Evolutionary conservation across 2,797 vertebrate genomes (phyloP).

Genomic region (Acanthis flammea): DNA sequence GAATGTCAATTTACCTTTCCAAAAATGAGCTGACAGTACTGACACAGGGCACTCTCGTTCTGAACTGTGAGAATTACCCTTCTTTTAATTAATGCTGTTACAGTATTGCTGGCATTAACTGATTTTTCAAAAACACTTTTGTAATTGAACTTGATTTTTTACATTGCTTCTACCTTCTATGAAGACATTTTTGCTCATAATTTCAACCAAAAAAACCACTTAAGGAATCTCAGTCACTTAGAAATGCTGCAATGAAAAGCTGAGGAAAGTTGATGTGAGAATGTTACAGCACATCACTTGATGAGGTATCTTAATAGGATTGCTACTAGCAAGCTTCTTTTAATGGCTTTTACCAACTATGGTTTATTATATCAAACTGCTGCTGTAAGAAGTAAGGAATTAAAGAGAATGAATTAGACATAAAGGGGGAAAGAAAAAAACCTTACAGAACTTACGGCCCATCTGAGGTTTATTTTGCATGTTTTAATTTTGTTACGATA

Average conservation of each 20-base stretch:
- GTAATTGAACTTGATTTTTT: neutral
- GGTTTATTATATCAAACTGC: slow-evolving; percentile 18
- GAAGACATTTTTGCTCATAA: neutral
- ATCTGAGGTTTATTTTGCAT: neutral
- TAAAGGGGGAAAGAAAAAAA: neutral
- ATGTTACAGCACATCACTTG: neutral
- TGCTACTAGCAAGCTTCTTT: neutral
- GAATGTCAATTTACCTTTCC: neutral
- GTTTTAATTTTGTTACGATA: neutral
- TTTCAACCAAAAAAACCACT: neutral
- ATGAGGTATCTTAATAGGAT: slow-evolving; percentile 48
- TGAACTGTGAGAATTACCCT: neutral
- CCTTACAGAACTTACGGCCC: rapidly evolving
- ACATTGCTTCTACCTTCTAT: neutral
- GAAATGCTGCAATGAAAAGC: neutral
- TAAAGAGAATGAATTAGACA: neutral
- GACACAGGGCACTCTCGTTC: neutral
- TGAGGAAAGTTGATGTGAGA: neutral
- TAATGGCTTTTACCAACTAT: slow-evolving; percentile 24
- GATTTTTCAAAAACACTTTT: neutral
- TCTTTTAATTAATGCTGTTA: neutral
- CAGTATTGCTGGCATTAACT: neutral
- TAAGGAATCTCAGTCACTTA: neutral
- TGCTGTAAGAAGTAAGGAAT: slow-evolving; percentile 30
- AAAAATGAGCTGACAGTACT: neutral